Conservation (phyloP, 2,888 invertebrate species). For the Acleris emargana region DNA sequence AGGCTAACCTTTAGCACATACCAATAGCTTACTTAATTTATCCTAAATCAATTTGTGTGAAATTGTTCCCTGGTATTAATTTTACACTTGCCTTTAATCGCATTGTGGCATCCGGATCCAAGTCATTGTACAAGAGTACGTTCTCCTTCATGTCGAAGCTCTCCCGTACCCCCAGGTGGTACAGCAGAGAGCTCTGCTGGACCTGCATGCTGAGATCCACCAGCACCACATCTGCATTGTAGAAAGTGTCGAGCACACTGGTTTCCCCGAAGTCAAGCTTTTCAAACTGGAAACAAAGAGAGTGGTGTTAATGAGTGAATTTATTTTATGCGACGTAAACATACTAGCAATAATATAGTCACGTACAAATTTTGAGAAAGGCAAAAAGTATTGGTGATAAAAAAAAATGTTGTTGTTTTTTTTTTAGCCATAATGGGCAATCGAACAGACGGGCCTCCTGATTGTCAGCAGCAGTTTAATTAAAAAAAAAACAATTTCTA, state of each 20-base stretch:
- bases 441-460: no score
- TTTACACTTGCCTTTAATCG: conserved; percentile 89
- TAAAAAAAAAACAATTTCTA: no score
- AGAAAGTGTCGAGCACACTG: conserved; percentile 96
- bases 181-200: conserved; percentile 97
- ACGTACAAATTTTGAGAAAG: no score
- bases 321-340: no score
- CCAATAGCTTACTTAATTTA: no score
- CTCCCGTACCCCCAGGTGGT: conserved; percentile 98
- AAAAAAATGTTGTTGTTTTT: no score
- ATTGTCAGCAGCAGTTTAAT: no score
- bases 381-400: no score
- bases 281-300: conserved; percentile 89
- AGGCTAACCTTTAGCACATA: background rate
- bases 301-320: background rate
- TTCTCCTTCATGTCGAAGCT: conserved; percentile 99
- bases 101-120: conserved; percentile 93
- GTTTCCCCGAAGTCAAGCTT: conserved; percentile 99
- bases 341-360: no score
- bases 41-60: background rate
- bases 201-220: conserved; percentile 96
- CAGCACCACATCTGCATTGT: conserved; percentile 98
- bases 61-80: no score
- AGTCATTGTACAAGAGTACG: conserved; percentile 94
- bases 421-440: no score